Conservation (phyloP, 2,888 invertebrate species). For the Microctonus brassicae region DNA sequence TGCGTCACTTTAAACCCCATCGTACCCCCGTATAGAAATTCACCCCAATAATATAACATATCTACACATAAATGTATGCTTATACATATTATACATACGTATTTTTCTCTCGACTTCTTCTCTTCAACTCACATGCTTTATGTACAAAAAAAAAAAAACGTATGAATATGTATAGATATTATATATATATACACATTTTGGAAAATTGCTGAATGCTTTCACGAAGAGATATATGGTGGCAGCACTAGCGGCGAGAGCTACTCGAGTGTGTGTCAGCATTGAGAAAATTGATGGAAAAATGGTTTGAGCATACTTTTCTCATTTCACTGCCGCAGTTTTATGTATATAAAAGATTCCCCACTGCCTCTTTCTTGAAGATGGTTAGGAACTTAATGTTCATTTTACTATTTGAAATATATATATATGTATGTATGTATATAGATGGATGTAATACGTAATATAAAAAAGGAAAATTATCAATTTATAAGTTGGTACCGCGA, state of each 20-base stretch:
- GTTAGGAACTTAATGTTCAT: slow-evolving; percentile 1
- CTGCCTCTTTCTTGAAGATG: not conserved
- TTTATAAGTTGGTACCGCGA: slow-evolving; percentile 26
- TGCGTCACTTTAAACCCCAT: slow-evolving; percentile 26
- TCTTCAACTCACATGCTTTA: not conserved
- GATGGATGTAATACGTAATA: not conserved
- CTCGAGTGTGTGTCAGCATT: slow-evolving; percentile 54
- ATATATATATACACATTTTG: not conserved
- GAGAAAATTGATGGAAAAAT: slow-evolving; percentile 60
- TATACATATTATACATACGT: not conserved
- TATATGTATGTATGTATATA: not conserved
- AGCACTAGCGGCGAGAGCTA: slow-evolving; percentile 15
- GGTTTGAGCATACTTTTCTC: slow-evolving; percentile 6
- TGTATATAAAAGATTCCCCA: not conserved
- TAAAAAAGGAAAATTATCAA: slow-evolving; percentile 12
- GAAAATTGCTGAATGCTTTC: slow-evolving; percentile 49
- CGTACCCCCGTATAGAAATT: slow-evolving; percentile 26
- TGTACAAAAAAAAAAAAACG: no score
- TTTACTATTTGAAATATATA: not conserved
- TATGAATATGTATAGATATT: not conserved
- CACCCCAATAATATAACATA: slow-evolving; percentile 16
- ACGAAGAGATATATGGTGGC: slow-evolving; percentile 34
- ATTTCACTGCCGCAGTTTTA: not conserved
- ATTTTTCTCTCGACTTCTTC: slow-evolving; percentile 19
- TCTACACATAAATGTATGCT: not conserved